phyloP scores from a whole-genome alignment of 2,888 invertebrate species.

The Merodon equestris region DNA sequence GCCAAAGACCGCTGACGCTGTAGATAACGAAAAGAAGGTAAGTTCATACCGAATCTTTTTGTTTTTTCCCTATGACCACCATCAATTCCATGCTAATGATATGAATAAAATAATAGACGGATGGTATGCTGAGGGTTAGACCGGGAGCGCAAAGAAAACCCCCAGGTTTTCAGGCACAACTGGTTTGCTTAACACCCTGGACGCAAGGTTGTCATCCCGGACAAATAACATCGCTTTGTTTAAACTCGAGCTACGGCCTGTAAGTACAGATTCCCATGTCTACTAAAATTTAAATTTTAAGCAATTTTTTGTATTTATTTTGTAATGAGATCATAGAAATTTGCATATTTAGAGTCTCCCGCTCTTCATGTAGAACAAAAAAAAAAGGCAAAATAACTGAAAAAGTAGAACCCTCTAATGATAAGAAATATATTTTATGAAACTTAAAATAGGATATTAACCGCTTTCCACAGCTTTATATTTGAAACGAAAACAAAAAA shows the following conservation, averaged over 20 bases:
- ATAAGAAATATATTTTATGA: too few relatives aligned
- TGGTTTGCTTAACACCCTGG: slow-evolving; percentile 95
- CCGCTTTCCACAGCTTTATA: slow-evolving; percentile 66
- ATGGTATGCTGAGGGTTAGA: slow-evolving; percentile 83
- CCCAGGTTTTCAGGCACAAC: slow-evolving; percentile 97
- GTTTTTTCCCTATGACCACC: slow-evolving; percentile 3
- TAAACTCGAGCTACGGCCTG: slow-evolving; percentile 98
- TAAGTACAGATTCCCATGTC: slow-evolving; percentile 80
- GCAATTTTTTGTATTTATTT: too few relatives aligned
- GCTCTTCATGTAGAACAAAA: slow-evolving; percentile 27
- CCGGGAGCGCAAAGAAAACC: slow-evolving; percentile 90
- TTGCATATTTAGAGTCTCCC: slow-evolving; percentile 61
- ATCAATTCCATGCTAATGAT: slow-evolving; percentile 15
- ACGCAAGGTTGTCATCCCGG: slow-evolving; percentile 88
- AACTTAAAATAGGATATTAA: slow-evolving; percentile 36
- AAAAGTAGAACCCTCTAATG: too few relatives aligned
- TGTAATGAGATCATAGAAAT: slow-evolving; percentile 64
- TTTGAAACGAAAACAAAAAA: slow-evolving; percentile 25
- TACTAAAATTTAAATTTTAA: background rate
- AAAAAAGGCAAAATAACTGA: too few relatives aligned
- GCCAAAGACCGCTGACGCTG: slow-evolving; percentile 77
- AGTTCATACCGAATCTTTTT: background rate
- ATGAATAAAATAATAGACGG: slow-evolving; percentile 74
- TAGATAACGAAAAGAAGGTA: slow-evolving; percentile 80
- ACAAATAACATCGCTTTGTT: slow-evolving; percentile 91